Evolutionary conservation across 2,113 vertebrate genomes (phyloP).

Genomic region (Tylochromis polylepis): DNA sequence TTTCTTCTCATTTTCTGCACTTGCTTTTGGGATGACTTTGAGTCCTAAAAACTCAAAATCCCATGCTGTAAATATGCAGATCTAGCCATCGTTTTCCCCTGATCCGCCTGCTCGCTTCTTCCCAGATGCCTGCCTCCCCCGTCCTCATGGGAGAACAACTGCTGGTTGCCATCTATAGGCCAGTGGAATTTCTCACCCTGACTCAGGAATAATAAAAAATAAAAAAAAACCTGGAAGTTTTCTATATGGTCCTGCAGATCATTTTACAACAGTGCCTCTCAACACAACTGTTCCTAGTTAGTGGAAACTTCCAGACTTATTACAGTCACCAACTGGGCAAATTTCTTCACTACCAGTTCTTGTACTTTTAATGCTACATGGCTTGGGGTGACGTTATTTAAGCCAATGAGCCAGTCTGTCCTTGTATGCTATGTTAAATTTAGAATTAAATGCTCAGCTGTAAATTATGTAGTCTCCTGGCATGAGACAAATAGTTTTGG

Average conservation of each 20-base stretch:
- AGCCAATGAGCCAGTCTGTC: neutral
- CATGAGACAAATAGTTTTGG: neutral
- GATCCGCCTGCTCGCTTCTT: conserved; percentile 17
- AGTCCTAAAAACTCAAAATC: conserved; percentile 33
- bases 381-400: neutral
- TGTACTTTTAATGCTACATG: neutral
- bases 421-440: neutral
- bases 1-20: neutral
- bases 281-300: conserved; percentile 68
- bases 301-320: conserved; percentile 56
- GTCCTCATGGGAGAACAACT: conserved; percentile 69
- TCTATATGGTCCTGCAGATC: conserved; percentile 63
- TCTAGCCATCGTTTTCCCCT: conserved; percentile 24
- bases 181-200: conserved; percentile 54
- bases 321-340: conserved; percentile 43
- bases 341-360: conserved; percentile 45
- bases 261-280: conserved; percentile 65
- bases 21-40: conserved; percentile 30
- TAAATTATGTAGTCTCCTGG: neutral
- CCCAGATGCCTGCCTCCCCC: conserved; percentile 31
- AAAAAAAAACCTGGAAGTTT: conserved; percentile 52
- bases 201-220: conserved; percentile 14
- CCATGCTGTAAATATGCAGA: conserved; percentile 41
- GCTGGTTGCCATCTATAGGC: conserved; percentile 49
- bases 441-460: neutral